phyloP scores from a whole-genome alignment of 2,888 invertebrate species.

The Dermolepida albohirtum region DNA sequence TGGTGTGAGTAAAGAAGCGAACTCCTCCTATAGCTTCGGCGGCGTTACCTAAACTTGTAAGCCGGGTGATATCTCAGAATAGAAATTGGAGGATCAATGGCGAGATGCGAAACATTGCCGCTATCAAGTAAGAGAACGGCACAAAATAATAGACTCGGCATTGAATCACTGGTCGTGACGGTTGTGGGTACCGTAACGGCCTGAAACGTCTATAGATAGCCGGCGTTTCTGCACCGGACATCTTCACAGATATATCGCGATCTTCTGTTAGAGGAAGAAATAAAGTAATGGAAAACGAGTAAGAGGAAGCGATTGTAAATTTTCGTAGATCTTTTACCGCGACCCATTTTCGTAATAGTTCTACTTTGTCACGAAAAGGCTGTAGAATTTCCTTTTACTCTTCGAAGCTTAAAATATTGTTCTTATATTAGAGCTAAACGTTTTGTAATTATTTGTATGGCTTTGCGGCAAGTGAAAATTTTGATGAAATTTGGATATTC shows the following conservation, averaged over 20 bases:
- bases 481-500: too few species aligned
- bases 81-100: conserved; percentile 48
- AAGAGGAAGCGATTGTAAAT: conserved; percentile 5
- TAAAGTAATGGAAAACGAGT: conserved; percentile 24
- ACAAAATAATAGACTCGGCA: conserved; percentile 34
- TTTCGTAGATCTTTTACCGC: background rate
- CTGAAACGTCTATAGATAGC: conserved; percentile 9
- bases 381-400: too few species aligned
- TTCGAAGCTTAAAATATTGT: too few species aligned
- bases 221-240: conserved; percentile 28
- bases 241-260: conserved; percentile 31
- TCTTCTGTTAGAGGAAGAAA: conserved; percentile 12
- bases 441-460: too few species aligned
- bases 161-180: conserved; percentile 32
- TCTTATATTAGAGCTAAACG: too few species aligned
- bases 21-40: background rate
- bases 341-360: too few species aligned
- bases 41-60: conserved; percentile 33
- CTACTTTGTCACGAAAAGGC: too few species aligned
- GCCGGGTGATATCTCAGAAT: conserved; percentile 42
- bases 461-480: too few species aligned
- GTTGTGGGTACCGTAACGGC: conserved; percentile 27
- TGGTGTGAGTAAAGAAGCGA: conserved; percentile 5
- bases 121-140: conserved; percentile 26
- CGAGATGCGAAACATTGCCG: conserved; percentile 34